Conservation (phyloP, 2,888 invertebrate genomes). For the Smittia aterrima region DNA sequence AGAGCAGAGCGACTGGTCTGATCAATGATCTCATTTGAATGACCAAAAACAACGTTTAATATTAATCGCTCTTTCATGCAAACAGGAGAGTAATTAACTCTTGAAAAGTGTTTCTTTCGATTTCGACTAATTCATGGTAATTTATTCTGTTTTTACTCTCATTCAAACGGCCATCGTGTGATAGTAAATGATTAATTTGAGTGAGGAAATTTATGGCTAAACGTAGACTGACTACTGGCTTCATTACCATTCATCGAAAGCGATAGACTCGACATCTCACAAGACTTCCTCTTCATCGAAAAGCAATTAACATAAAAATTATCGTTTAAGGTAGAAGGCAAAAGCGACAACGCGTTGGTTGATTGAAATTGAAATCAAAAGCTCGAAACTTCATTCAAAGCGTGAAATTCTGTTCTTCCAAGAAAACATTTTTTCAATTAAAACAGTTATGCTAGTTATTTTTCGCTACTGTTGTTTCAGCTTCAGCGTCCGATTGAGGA, state of each 20-base stretch:
- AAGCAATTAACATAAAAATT: no score
- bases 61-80: constrained; percentile 11
- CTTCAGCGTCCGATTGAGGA: neutral
- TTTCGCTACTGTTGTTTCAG: neutral
- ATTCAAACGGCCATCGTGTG: neutral
- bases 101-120: neutral
- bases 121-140: neutral
- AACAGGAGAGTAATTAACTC: neutral
- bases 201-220: neutral
- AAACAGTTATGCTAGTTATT: neutral
- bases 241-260: no score
- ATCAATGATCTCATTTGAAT: constrained; percentile 5
- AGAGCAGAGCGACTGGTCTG: neutral
- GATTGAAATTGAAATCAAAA: no score
- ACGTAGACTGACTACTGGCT: neutral
- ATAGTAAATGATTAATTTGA: neutral
- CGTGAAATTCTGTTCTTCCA: no score
- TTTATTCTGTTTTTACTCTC: neutral
- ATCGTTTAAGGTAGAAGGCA: no score
- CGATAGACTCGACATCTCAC: no score
- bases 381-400: no score
- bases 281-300: no score
- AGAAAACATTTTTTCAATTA: neutral
- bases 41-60: neutral
- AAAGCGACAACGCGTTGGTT: no score